A percentile compares a stretch with the other conserved stretches of the same genome.
Conservation (phyloP, 2,113 vertebrate genomes). For the Gorsachius goisagi region DNA sequence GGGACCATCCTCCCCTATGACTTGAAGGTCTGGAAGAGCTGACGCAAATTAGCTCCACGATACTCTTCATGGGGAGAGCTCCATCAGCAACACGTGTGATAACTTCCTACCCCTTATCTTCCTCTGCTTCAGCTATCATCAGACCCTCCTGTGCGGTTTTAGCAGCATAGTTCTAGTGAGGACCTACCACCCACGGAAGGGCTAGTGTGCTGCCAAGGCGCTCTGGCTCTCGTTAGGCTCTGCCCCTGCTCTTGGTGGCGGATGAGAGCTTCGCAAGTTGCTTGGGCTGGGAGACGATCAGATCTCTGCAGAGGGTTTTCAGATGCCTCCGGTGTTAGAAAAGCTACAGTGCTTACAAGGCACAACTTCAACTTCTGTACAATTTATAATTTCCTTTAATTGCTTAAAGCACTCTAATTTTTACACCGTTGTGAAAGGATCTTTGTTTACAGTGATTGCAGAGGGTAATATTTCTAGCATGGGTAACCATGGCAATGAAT, state of each 20-base stretch:
- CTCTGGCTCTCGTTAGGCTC: not conserved
- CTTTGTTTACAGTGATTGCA: conserved; percentile 74
- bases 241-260: fast-evolving
- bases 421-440: conserved; percentile 67
- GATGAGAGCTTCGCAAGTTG: fast-evolving
- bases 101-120: not conserved
- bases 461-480: conserved; percentile 76
- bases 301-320: not conserved
- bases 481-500: conserved; percentile 82
- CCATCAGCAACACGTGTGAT: fast-evolving
- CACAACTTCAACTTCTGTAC: conserved; percentile 28
- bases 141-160: not conserved
- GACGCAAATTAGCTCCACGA: fast-evolving
- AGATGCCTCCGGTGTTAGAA: not conserved
- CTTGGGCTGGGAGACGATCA: not conserved
- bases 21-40: not conserved
- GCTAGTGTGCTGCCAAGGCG: fast-evolving
- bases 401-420: conserved; percentile 69
- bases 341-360: conserved; percentile 23
- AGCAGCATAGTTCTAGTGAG: not conserved
- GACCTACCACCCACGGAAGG: fast-evolving
- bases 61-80: not conserved
- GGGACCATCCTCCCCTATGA: not conserved
- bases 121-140: not conserved
- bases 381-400: conserved; percentile 65